These are phyloP conservation scores for Troides helena DNA, from an alignment of 2,888 invertebrate species.

Conservation along the genomic window DNA sequence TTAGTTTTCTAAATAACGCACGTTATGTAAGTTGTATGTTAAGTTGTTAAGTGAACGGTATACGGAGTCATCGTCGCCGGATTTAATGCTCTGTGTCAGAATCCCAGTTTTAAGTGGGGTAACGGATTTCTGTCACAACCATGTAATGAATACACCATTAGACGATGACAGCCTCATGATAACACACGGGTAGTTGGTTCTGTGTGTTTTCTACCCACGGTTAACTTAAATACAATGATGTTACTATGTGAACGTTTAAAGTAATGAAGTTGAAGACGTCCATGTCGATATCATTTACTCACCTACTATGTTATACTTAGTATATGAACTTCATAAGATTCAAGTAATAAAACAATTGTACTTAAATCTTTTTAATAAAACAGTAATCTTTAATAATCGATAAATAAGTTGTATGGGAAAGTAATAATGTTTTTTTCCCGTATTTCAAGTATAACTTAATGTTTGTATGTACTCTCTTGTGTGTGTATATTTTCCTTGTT, in stretches of 20 bases:
- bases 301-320: too few relatives aligned
- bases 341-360: too few relatives aligned
- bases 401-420: too few relatives aligned
- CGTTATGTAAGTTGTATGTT: constrained; percentile 15
- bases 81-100: constrained; percentile 50
- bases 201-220: constrained; percentile 5
- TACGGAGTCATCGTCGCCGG: constrained; percentile 8
- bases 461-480: too few relatives aligned
- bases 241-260: not conserved
- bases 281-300: too few relatives aligned
- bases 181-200: constrained; percentile 13
- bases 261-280: not conserved
- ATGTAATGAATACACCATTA: constrained; percentile 55
- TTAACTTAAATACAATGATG: not conserved
- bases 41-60: constrained; percentile 1
- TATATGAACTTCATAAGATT: too few relatives aligned
- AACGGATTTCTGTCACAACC: constrained; percentile 52
- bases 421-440: too few relatives aligned
- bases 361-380: too few relatives aligned
- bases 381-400: too few relatives aligned
- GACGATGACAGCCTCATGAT: constrained; percentile 23
- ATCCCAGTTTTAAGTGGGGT: constrained; percentile 61
- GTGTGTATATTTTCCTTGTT: too few relatives aligned
- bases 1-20: constrained; percentile 10
- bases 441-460: too few relatives aligned